Conservation (phyloP, 1,140 invertebrate species). For the Panagrolaimus sp. region DNA sequence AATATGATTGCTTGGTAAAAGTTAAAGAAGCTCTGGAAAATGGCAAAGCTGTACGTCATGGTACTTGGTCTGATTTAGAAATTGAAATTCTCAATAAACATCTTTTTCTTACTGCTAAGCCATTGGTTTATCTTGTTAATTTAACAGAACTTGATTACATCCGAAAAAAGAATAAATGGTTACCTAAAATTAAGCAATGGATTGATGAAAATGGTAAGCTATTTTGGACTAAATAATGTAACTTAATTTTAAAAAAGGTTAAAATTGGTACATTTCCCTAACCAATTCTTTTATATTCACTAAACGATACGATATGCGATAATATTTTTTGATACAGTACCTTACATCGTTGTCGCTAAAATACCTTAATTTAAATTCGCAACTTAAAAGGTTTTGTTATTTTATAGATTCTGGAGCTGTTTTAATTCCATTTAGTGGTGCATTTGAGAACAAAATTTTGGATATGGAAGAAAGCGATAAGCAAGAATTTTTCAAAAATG, state of each 20-base stretch:
- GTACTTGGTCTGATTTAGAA: slow-evolving; percentile 84
- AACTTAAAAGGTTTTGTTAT: too few relatives aligned
- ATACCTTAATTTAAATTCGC: too few relatives aligned
- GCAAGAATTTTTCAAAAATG: slow-evolving; percentile 72
- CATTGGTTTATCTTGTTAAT: slow-evolving; percentile 93
- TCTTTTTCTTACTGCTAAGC: slow-evolving; percentile 94
- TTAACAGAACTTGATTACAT: slow-evolving; percentile 96
- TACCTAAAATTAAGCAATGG: slow-evolving; percentile 97
- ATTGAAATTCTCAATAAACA: slow-evolving; percentile 95
- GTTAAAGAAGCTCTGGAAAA: slow-evolving; percentile 77
- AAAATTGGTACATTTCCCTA: too few relatives aligned
- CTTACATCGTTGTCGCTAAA: too few relatives aligned
- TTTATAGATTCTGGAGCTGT: slow-evolving; percentile 80
- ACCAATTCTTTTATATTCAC: too few relatives aligned
- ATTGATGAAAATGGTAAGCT: slow-evolving; percentile 93
- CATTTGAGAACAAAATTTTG: slow-evolving; percentile 73
- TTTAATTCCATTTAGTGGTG: slow-evolving; percentile 73
- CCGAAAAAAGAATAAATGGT: slow-evolving; percentile 73
- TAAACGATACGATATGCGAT: too few relatives aligned
- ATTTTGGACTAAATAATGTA: too few relatives aligned
- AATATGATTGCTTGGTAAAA: slow-evolving; percentile 73
- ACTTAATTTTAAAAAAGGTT: too few relatives aligned
- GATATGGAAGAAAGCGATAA: slow-evolving; percentile 76
- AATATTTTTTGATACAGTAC: too few relatives aligned
- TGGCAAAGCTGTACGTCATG: slow-evolving; percentile 81